Evolutionary conservation across 2,888 invertebrate genomes (phyloP), one percentile per base, ranked within the genome.

Genomic region (Fragum fragum): DNA sequence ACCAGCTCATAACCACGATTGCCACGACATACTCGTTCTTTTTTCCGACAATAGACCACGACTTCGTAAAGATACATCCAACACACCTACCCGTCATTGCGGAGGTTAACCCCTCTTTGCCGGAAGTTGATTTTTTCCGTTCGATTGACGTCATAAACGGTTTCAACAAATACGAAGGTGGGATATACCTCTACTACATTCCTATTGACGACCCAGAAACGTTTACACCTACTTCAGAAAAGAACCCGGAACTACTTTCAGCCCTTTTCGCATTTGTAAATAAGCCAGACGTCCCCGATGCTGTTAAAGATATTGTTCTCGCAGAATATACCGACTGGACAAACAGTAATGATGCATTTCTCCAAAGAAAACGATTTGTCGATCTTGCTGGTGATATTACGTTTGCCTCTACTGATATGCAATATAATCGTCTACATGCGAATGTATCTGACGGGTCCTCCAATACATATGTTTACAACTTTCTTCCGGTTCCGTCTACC

Each of bases 151-250:
- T 99, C 80, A 96, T 99, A 91, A 96, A 98, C 89, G 99, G 99
- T 83, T 98, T 98, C 95, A 98, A 98, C 95, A 96, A 97, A 94
- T 98, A 98, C 94, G 99, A 99, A 96, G 98, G 98, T 83, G 61
- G 72, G 1, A 29, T 73, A 18, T 26, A 66, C 1, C 21, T 81
- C 0, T 16, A 21, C 3, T 68, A 66, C 26, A 42, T 52, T 9
- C 98, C 98, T 1, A 71, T 55, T 95, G 98, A 98, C 95, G 98
- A 98, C 95, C 97, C 97, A 93, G 97, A 97, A 55, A 70, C 73
- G 7, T 87, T 85, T 36, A 32, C 39, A 3, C 73, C 76, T 32
- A 72, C 18, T 14, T n/a, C 59, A 26, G n/a, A 39, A 16, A 18
- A 57, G 5, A 47, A 69, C 3, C 39, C 63, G 3, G 57, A 47